Percentiles rank a stretch among this genome's conserved stretches.
These are phyloP conservation scores for Syndactyla subalaris DNA, from an alignment of 2,797 vertebrate species.

Conservation along the genomic window DNA sequence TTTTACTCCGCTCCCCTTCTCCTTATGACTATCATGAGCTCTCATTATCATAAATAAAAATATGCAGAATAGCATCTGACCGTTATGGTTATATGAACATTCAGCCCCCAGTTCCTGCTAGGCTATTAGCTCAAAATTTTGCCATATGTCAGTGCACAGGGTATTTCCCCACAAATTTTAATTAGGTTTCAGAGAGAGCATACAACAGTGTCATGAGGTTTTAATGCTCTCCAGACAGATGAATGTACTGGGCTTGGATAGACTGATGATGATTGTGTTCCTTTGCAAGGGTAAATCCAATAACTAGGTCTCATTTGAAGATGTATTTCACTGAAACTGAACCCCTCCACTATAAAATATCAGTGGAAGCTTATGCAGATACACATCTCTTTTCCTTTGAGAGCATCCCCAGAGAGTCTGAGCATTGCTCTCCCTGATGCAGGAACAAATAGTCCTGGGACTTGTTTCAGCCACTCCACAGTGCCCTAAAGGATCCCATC, in stretches of 20 bases:
- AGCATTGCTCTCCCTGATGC: background rate
- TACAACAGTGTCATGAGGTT: conserved; percentile 42
- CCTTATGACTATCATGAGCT: background rate
- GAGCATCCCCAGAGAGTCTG: background rate
- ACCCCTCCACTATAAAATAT: background rate
- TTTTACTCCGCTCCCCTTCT: conserved; percentile 4
- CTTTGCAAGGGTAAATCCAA: conserved; percentile 55
- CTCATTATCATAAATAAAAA: conserved; percentile 58
- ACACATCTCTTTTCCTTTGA: background rate
- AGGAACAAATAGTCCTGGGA: background rate
- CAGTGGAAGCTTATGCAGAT: background rate
- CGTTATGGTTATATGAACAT: conserved; percentile 49
- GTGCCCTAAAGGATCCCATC: background rate
- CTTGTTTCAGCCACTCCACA: fast-evolving
- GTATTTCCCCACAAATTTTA: conserved; percentile 68
- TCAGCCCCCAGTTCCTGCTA: conserved; percentile 35
- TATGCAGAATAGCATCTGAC: conserved; percentile 58
- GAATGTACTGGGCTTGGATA: background rate
- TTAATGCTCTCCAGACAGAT: conserved; percentile 62
- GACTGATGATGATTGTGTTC: conserved; percentile 44
- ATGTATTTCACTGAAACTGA: background rate
- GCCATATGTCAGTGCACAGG: conserved; percentile 50
- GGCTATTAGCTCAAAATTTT: conserved; percentile 58
- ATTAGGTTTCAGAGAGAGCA: conserved; percentile 56
- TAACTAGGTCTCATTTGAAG: conserved; percentile 18